A percentile compares a stretch with the other conserved stretches of the same genome.
phyloP scores from a whole-genome alignment of 2,888 invertebrate species.

The Drosophila longiperda region DNA sequence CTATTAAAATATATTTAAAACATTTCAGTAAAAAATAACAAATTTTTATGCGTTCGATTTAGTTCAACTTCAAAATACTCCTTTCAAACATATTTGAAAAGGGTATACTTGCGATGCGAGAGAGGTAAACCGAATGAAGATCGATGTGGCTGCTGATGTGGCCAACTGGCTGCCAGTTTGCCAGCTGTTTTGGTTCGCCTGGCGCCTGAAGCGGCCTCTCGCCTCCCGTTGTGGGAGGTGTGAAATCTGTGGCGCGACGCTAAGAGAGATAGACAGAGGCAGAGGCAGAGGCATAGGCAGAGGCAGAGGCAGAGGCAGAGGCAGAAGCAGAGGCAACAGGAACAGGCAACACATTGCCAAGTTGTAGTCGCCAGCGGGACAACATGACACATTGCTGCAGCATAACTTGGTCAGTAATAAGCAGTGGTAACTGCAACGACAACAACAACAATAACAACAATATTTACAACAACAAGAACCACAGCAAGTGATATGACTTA shows the following conservation, averaged over 20 bases:
- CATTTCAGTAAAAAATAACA: no score
- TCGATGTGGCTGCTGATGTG: conserved; percentile 58
- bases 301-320: not conserved
- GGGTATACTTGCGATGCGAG: not conserved
- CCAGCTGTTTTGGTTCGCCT: conserved; percentile 62
- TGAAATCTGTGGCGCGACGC: conserved; percentile 48
- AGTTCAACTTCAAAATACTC: not conserved
- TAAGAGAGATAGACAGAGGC: not conserved
- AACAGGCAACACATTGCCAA: conserved; percentile 47
- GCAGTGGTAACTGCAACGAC: conserved; percentile 20
- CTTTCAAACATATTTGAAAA: not conserved
- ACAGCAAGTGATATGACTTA: conserved; percentile 61
- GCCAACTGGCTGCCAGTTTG: conserved; percentile 20
- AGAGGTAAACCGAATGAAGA: conserved; percentile 26
- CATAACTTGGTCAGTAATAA: conserved; percentile 75
- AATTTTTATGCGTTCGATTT: no score
- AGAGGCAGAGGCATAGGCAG: not conserved
- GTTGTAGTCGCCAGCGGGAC: conserved; percentile 52
- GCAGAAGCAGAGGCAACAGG: conserved; percentile 3
- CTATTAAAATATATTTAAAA: not conserved
- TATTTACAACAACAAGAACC: conserved; percentile 1
- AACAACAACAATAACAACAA: conserved; percentile 14
- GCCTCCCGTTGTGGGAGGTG: conserved; percentile 72
- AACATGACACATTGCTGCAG: conserved; percentile 74
- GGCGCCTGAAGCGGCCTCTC: conserved; percentile 65